Percentiles rank a stretch among this genome's conserved stretches.
Conservation (phyloP, 2,888 invertebrate species). For the Anorthoa munda region DNA sequence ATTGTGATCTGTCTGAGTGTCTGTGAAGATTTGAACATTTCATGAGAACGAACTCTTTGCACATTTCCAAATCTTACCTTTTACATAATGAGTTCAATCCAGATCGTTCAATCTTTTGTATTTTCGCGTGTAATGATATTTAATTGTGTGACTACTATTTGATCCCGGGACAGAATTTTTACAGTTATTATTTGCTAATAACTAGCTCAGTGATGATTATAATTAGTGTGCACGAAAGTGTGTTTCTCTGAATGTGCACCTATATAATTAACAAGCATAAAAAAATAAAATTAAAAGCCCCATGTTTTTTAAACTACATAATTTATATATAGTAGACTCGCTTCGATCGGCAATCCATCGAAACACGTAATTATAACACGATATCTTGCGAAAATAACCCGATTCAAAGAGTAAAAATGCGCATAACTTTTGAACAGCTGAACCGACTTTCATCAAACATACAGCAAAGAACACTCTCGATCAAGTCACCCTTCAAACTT, state of each 20-base stretch:
- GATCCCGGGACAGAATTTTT: background rate
- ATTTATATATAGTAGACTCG: too few relatives aligned
- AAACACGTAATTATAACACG: too few relatives aligned
- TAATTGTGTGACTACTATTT: conserved; percentile 1
- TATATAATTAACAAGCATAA: conserved; percentile 20
- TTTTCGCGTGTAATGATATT: conserved; percentile 10
- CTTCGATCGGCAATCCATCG: too few relatives aligned
- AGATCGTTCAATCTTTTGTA: conserved; percentile 23
- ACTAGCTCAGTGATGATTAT: conserved; percentile 8
- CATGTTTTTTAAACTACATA: too few relatives aligned
- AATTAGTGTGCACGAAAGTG: conserved; percentile 34
- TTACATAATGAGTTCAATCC: conserved; percentile 29
- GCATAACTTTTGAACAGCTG: too few relatives aligned
- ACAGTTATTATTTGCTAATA: conserved; percentile 19
- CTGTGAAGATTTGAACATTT: conserved; percentile 55
- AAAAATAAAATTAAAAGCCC: too few relatives aligned
- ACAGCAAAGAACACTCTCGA: too few relatives aligned
- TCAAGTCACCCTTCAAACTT: too few relatives aligned
- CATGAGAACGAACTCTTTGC: conserved; percentile 60
- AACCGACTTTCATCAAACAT: too few relatives aligned
- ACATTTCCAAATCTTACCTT: conserved; percentile 39
- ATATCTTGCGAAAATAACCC: too few relatives aligned
- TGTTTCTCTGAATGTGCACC: background rate
- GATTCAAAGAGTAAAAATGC: too few relatives aligned
- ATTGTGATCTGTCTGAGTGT: conserved; percentile 50